Base-by-base conservation (phyloP, 2,113 vertebrate species). In the Dendropsophus ebraccatus region DNA sequence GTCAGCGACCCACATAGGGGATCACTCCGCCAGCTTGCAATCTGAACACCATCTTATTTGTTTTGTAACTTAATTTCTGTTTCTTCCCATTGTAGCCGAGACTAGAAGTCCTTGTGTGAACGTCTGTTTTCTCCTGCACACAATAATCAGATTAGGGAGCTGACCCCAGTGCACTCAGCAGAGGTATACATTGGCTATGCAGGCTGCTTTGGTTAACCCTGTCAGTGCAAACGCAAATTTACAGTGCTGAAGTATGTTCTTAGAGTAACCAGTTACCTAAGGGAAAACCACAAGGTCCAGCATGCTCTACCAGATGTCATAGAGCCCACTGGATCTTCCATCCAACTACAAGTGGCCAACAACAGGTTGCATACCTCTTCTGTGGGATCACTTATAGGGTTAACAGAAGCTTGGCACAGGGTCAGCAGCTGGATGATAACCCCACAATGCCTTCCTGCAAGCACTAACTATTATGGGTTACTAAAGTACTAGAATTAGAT, bases 151-250 rank as follows among this genome's bases (percentile, higher is more conserved):
- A 77, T 85, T 76, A 85, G 28, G 28, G 56, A 54, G 47, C 60
- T 85, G 83, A 78, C 83, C 74, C 83, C 83, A 76, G 56, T 67
- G 41, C 81, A 83, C 81, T 70, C 65, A 50, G 41, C 21, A 70
- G 80, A 82, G 25, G 45, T 82, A 54, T 69, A 82, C 25, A 25
- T 30, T 67, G 89, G 88, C 89, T 78, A 56, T 23, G 79, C 25
- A 35, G 41, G 62, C 67, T 60, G 60, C 45, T 6, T 32, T 21
- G 13, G 65, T 83, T 83, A 83, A 83, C 81, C 81, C 81, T 52
- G 14, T 35, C n/a, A 4, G 11, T 54, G 17, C 80, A 32, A 49
- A 45, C 17, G 3, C 3, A 41, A 41, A 72, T 12, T 49, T 30
- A 52, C 73, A 50, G 28, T 1, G n/a, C 47, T 19, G 50, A 7